Evolutionary conservation across 1,140 invertebrate species (phyloP).

Genomic region (Panagrolaimus sp.): DNA sequence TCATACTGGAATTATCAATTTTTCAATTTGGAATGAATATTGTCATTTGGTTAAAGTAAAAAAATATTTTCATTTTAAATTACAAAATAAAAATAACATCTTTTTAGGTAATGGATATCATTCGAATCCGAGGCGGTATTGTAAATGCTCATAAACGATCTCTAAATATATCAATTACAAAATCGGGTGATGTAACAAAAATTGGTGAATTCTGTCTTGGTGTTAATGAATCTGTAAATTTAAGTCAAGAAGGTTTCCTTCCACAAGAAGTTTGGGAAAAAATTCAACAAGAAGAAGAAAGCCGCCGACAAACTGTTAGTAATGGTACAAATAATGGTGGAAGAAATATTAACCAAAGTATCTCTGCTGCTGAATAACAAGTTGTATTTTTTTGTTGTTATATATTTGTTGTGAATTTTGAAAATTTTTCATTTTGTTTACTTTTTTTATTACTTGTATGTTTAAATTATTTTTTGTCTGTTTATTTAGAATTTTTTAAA

Average conservation of each 20-base stretch:
- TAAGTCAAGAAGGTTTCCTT: conserved; percentile 4
- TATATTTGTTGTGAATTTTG: background rate
- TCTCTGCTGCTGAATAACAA: too few relatives aligned
- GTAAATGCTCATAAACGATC: background rate
- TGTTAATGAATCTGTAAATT: conserved; percentile 8
- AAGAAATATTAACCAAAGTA: too few relatives aligned
- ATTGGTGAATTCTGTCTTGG: background rate
- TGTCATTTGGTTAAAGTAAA: background rate
- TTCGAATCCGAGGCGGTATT: background rate
- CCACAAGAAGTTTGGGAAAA: conserved; percentile 2
- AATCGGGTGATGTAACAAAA: conserved; percentile 2
- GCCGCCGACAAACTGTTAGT: too few relatives aligned
- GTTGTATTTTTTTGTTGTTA: background rate
- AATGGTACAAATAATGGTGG: too few relatives aligned
- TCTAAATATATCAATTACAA: background rate
- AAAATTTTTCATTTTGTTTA: too few relatives aligned
- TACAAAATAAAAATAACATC: too few relatives aligned
- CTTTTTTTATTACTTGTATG: background rate
- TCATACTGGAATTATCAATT: conserved; percentile 7
- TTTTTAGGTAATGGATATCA: background rate
- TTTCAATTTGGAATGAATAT: conserved; percentile 11
- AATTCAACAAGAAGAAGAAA: conserved; percentile 2
- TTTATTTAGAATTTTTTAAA: too few relatives aligned
- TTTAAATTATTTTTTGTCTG: too few relatives aligned
- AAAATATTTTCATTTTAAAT: too few relatives aligned